Evolutionary conservation across 1,140 invertebrate genomes (phyloP).

Genomic region (Bombus waltoni): DNA sequence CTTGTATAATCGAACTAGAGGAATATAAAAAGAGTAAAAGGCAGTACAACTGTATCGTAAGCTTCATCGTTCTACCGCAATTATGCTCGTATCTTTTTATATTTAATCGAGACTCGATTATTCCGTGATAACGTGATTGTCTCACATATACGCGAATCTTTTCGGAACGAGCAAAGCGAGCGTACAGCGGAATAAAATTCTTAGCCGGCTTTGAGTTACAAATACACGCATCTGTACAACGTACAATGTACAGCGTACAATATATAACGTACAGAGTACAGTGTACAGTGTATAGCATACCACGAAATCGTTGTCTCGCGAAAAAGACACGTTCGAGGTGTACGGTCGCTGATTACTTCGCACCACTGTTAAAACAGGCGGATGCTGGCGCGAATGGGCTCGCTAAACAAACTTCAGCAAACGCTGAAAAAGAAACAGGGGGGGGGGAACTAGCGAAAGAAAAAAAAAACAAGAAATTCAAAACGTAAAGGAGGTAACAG

Average conservation of each 20-base stretch:
- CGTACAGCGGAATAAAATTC: not conserved
- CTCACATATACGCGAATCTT: not conserved
- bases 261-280: too few species aligned
- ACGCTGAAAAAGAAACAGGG: not conserved
- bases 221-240: not conserved
- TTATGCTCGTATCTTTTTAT: not conserved
- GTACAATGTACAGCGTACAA: too few species aligned
- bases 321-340: not conserved
- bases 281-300: not conserved
- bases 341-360: slow-evolving; percentile 29
- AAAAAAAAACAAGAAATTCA: slow-evolving; percentile 34
- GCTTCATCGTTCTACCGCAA: slow-evolving; percentile 43
- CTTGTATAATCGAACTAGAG: too few species aligned
- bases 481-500: slow-evolving; percentile 7
- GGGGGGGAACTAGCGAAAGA: not conserved
- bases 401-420: slow-evolving; percentile 53
- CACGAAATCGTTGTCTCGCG: not conserved
- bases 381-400: slow-evolving; percentile 34
- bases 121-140: slow-evolving; percentile 21
- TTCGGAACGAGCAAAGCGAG: not conserved
- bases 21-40: not conserved
- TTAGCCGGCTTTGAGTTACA: not conserved
- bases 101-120: slow-evolving; percentile 1
- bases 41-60: not conserved
- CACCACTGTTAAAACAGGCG: slow-evolving; percentile 15